Evolutionary conservation across 2,797 vertebrate genomes (phyloP), one percentile per base, ranked within the genome.

Genomic region (Mallotus villosus): DNA sequence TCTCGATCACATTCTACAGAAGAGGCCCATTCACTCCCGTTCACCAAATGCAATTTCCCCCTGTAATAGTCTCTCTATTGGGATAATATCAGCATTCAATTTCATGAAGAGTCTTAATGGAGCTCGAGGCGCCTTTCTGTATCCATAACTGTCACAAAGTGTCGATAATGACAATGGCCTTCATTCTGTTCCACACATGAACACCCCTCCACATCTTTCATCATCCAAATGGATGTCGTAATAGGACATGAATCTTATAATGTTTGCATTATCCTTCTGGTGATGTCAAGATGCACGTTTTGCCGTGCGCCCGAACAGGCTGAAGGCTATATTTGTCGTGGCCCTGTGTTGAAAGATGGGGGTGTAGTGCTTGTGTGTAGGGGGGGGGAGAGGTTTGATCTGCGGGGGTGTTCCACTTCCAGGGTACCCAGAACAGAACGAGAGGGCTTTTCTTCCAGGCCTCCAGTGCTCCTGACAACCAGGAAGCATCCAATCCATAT

Each of bases 401-500:
- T 5, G 49, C n/a, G 12, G 21, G 14, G 14, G 14, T 29, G 64
- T 21, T 62, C 57, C 41, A 61, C 22, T 68, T 37, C 51, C 63
- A 78, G 78, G 78, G 78, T 65, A 78, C 78, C 73, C 63, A 64
- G 63, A 69, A 49, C 46, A 83, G 74, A 82, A 81, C 81, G 81
- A 80, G 63, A 75, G 70, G 78, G 78, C 32, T 67, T 82, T 86
- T 80, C 83, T 84, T 87, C 75, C 87, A 71, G 82, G 68, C 75
- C 80, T 80, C 72, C 78, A 78, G 74, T 79, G 72, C 77, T 85
- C 78, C 77, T 84, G 78, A 85, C 78, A 78, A 82, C 79, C 78
- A 82, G 80, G 78, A 84, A 82, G 78, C 76, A 66, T 85, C 86
- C 86, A 84, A 86, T 89, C 86, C 78, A 67, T 37, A 27, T 6